Conservation (phyloP, 2,113 vertebrate species). For the Gnathonemus longibarbis region DNA sequence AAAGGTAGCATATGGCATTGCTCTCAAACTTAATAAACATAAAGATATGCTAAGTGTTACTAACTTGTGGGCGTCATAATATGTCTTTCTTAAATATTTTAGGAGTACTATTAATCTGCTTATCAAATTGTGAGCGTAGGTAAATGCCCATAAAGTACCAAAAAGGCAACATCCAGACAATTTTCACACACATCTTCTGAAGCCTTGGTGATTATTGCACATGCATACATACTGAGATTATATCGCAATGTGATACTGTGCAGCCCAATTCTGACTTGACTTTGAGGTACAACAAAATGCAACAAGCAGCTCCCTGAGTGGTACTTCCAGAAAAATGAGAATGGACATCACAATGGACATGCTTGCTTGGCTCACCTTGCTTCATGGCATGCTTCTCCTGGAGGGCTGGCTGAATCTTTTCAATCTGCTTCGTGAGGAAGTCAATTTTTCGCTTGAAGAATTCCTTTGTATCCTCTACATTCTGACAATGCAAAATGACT, state of each 20-base stretch:
- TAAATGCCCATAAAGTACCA: neutral
- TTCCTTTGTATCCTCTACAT: constrained; percentile 69
- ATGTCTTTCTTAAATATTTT: neutral
- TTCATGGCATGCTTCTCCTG: constrained; percentile 88
- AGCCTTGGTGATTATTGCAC: neutral
- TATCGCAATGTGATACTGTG: neutral
- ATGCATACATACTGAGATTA: neutral
- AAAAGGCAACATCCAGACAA: neutral
- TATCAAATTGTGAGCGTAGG: neutral
- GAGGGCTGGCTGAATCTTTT: constrained; percentile 85
- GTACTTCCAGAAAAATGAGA: neutral
- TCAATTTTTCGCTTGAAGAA: constrained; percentile 91
- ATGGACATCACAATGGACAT: neutral
- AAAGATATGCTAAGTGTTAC: neutral
- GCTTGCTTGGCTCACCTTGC: constrained; percentile 61
- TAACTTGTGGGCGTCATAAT: neutral
- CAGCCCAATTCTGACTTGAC: neutral
- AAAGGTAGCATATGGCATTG: no score
- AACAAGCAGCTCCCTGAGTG: neutral
- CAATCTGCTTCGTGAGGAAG: constrained; percentile 88
- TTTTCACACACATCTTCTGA: neutral
- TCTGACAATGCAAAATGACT: constrained; percentile 47
- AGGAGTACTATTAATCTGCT: neutral
- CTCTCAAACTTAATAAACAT: neutral
- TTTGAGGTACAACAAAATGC: neutral